Base-by-base conservation (phyloP, 2,888 invertebrate species). In the Lypha dubia region DNA sequence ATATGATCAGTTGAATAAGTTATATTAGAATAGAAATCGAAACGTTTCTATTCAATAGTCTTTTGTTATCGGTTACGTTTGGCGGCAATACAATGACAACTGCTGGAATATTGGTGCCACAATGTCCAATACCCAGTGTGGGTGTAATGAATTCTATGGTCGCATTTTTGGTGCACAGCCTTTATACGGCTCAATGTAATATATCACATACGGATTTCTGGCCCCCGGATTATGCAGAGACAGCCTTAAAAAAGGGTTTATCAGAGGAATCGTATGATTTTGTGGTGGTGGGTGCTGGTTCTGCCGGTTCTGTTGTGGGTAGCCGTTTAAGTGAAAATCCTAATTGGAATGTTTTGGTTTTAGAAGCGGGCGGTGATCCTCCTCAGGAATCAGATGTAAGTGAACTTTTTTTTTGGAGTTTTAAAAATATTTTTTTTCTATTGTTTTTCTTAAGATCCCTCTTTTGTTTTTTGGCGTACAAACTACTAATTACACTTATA, bases 101-200 rank as follows among this genome's bases (percentile, higher is more conserved):
- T 9, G 20, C 3, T 13, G 35, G 51, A 0, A 32, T 63, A 4
- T n/a, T 17, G 9, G 17, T 15, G 1, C 35, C 82, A 6, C 79
- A 89, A 28, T 90, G 89, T 75, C 60, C 86, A 6, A 68, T 79
- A 35, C 84, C 84, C 24, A 89, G 89, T 79, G 84, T 87, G 22
- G 90, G 90, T 1, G 15, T 83, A 8, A 81, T 86, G 3, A 89
- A 89, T n/a, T 92, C 87, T 91, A 65, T 94, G 56, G 94, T 95
- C 80, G 0, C 89, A 0, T 13, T 79, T 2, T 90, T 95, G 0
- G 87, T 95, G 92, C 94, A 94, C 86, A 92, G 93, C 0, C 89
- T 96, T 35, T 87, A 95, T 9, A 90, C 93, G 0, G 94, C 95
- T 0, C 94, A 95, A 87, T 95, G 95, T 86, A 92, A 93, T 0